Conservation (phyloP, 2,113 vertebrate genomes). For the Clinocottus analis region DNA sequence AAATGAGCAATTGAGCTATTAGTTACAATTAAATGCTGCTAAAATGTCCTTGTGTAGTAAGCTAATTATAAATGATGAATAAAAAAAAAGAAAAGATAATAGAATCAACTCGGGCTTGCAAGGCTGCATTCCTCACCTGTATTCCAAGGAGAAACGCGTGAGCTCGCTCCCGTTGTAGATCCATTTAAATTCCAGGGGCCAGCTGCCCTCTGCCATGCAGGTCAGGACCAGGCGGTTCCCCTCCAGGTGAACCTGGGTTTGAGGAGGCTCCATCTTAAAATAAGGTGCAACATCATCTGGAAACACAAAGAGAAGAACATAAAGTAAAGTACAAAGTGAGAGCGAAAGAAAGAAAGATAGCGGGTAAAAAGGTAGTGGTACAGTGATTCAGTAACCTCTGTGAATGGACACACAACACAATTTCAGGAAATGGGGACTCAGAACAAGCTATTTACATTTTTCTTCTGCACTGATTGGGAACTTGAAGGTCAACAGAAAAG, state of each 20-base stretch:
- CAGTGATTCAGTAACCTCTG: slow-evolving; percentile 43
- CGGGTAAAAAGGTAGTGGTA: slow-evolving; percentile 38
- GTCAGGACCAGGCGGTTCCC: slow-evolving; percentile 97
- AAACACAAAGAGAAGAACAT: slow-evolving; percentile 2
- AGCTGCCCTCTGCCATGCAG: slow-evolving; percentile 99
- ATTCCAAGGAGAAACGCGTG: slow-evolving; percentile 97
- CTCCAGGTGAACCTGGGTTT: slow-evolving; percentile 95
- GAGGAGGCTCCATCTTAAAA: slow-evolving; percentile 96
- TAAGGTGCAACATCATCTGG: slow-evolving; percentile 94
- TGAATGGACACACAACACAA: slow-evolving; percentile 51
- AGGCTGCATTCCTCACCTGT: slow-evolving; percentile 84
- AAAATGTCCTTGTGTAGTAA: slow-evolving; percentile 69
- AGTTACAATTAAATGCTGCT: slow-evolving; percentile 77
- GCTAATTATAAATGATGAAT: slow-evolving; percentile 65
- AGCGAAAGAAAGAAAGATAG: not conserved
- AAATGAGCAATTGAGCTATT: slow-evolving; percentile 79
- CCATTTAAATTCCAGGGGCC: slow-evolving; percentile 99
- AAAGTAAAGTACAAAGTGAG: not conserved
- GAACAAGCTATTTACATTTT: slow-evolving; percentile 74
- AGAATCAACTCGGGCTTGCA: slow-evolving; percentile 14
- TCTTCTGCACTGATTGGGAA: slow-evolving; percentile 73
- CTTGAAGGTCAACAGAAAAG: slow-evolving; percentile 77
- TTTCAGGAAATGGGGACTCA: slow-evolving; percentile 58
- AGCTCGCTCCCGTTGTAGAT: slow-evolving; percentile 92
- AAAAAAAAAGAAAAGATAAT: slow-evolving; percentile 32